Conservation (phyloP, 2,113 vertebrate genomes). For the Pollachius pollachius region DNA sequence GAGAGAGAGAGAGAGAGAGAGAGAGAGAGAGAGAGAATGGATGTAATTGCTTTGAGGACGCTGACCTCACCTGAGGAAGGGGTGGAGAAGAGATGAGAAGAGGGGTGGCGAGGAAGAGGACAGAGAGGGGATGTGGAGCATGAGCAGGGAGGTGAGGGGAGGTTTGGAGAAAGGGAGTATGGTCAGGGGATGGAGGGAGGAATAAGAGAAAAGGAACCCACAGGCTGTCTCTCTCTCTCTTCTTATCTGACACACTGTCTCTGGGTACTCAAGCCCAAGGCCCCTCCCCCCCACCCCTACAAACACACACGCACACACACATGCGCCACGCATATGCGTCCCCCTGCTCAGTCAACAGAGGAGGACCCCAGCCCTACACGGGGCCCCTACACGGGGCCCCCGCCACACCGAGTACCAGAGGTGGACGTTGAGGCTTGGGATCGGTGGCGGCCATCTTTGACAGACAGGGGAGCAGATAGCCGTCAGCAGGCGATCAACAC, state of each 20-base stretch:
- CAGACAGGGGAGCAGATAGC: conserved; percentile 11
- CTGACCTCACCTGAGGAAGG: neutral
- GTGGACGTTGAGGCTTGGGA: conserved; percentile 6
- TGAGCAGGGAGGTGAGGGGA: no score
- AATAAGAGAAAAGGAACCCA: no score
- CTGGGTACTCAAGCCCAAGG: conserved; percentile 16
- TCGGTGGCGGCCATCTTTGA: neutral
- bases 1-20: no score
- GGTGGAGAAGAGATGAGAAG: no score
- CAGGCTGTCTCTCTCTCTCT: neutral
- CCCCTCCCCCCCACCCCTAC: conserved; percentile 25
- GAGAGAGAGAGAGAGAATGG: no score
- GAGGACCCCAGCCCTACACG: neutral
- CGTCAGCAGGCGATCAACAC: no score
- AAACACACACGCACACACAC: neutral
- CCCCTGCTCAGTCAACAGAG: neutral
- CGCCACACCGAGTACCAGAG: conserved; percentile 16
- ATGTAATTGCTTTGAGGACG: no score
- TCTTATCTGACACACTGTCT: conserved; percentile 46
- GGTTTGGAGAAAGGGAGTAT: no score
- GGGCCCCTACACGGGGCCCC: no score
- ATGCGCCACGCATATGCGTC: neutral
- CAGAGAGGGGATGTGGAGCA: neutral
- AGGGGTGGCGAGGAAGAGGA: neutral
- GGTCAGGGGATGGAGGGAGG: no score